Conservation (phyloP, 2,888 invertebrate genomes). For the Harpalus rubripes region DNA sequence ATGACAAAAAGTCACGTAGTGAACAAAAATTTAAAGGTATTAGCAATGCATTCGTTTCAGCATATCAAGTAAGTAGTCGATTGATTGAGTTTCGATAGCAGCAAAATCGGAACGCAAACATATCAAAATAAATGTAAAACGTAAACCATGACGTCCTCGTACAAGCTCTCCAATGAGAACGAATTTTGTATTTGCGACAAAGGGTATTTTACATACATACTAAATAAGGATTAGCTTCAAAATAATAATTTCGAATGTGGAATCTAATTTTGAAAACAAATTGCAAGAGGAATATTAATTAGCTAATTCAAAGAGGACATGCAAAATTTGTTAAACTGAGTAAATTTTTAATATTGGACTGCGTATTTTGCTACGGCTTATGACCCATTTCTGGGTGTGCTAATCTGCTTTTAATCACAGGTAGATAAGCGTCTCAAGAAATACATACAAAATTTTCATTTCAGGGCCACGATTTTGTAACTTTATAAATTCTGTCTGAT, state of each 20-base stretch:
- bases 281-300: background rate
- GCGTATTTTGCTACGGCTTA: background rate
- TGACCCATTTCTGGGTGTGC: too few relatives aligned
- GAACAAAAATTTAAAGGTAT: conserved; percentile 60
- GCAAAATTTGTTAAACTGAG: background rate
- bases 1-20: conserved; percentile 60
- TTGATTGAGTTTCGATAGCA: conserved; percentile 53
- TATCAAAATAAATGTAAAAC: conserved; percentile 54
- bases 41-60: conserved; percentile 60
- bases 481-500: too few relatives aligned
- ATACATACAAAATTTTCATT: too few relatives aligned
- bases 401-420: too few relatives aligned
- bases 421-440: too few relatives aligned
- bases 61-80: conserved; percentile 62
- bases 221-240: background rate
- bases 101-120: conserved; percentile 46
- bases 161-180: background rate
- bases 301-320: background rate
- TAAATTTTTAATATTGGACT: background rate
- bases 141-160: background rate
- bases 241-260: background rate
- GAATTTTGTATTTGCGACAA: background rate
- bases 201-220: background rate
- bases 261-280: conserved; percentile 3
- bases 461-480: too few relatives aligned